Percentiles rank a stretch among this genome's conserved stretches.
Evolutionary conservation across 92 coral and sea anemone genomes (phyloP).

Genomic region (Actinernus sp.): DNA sequence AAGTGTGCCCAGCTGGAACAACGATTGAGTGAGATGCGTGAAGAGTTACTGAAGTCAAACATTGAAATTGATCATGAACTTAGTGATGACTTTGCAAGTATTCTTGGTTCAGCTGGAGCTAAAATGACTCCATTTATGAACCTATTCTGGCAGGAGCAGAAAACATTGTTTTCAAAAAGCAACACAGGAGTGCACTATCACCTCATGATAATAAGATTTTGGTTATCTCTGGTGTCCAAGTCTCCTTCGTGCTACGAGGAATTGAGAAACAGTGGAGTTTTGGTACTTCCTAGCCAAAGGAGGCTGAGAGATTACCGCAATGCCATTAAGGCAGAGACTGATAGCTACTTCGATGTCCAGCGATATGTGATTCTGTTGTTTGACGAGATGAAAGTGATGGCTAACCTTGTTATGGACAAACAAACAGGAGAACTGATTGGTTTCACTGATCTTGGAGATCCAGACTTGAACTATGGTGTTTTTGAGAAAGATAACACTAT

Average conservation of each 20-base stretch:
- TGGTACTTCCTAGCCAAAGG: constrained; percentile 57
- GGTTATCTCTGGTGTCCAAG: constrained; percentile 47
- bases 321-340: constrained; percentile 48
- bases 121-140: constrained; percentile 62
- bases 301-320: constrained; percentile 51
- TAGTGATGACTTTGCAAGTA: constrained; percentile 35
- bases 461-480: constrained; percentile 58
- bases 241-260: constrained; percentile 62
- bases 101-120: constrained; percentile 18
- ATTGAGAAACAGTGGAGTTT: constrained; percentile 46
- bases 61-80: constrained; percentile 44
- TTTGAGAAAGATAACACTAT: constrained; percentile 43
- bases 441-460: constrained; percentile 68
- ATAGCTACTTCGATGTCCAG: constrained; percentile 43
- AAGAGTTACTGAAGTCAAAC: constrained; percentile 41
- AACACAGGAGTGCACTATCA: constrained; percentile 55
- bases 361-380: constrained; percentile 50
- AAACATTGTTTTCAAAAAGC: constrained; percentile 39
- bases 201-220: constrained; percentile 60
- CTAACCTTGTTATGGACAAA: constrained; percentile 58
- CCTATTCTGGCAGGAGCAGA: constrained; percentile 67
- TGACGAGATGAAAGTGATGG: constrained; percentile 65
- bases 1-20: constrained; percentile 58
- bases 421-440: constrained; percentile 48
- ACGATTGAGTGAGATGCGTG: constrained; percentile 33